Evolutionary conservation across 2,797 vertebrate genomes (phyloP).

Genomic region (Coregonus ussuriensis): DNA sequence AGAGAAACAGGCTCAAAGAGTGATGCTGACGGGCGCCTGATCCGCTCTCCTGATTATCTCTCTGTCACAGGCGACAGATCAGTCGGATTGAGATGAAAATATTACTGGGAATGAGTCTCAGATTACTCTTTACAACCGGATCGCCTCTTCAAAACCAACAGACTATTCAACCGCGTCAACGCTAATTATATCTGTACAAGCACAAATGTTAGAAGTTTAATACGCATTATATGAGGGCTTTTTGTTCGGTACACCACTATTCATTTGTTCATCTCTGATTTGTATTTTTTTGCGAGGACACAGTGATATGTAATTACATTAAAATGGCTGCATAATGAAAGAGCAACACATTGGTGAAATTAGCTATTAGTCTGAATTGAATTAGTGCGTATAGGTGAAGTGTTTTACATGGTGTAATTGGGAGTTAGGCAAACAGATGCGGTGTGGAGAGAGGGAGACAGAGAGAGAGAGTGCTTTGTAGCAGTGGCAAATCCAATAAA

Average conservation of each 20-base stretch:
- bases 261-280: conserved; percentile 35
- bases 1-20: background rate
- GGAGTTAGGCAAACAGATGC: conserved; percentile 1
- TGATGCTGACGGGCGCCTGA: conserved; percentile 42
- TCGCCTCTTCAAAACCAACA: conserved; percentile 39
- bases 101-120: conserved; percentile 67
- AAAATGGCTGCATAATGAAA: conserved; percentile 50
- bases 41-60: conserved; percentile 69
- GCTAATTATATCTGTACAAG: conserved; percentile 63
- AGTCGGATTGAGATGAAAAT: conserved; percentile 64
- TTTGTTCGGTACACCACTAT: conserved; percentile 46
- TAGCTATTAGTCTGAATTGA: conserved; percentile 23
- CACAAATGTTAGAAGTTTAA: conserved; percentile 70
- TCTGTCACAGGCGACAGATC: conserved; percentile 62
- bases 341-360: conserved; percentile 17
- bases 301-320: conserved; percentile 43
- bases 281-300: conserved; percentile 21
- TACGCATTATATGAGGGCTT: conserved; percentile 64
- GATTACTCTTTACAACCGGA: conserved; percentile 58
- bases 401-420: conserved; percentile 1
- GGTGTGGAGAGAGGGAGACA: background rate
- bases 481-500: conserved; percentile 5
- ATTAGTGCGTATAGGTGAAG: conserved; percentile 28
- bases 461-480: background rate
- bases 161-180: conserved; percentile 55